Evolutionary conservation across 2,113 vertebrate species (phyloP).

Genomic region (Paramisgurnus dabryanus): DNA sequence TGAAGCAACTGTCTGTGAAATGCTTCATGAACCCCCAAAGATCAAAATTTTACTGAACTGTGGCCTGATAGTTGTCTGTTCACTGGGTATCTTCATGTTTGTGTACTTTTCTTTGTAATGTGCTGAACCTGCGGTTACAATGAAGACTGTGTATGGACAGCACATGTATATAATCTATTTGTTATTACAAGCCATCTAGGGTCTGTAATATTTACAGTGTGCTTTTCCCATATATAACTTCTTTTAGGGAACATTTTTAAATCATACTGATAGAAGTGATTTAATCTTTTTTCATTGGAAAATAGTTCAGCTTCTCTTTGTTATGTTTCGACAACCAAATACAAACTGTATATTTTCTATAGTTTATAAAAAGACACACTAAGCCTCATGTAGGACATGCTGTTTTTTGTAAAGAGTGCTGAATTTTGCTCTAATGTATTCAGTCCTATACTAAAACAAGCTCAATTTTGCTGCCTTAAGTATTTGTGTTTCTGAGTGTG

Average conservation of each 20-base stretch:
- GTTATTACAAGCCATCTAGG: constrained; percentile 43
- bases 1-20: constrained; percentile 78
- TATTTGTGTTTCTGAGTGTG: constrained; percentile 21
- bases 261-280: constrained; percentile 10
- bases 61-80: constrained; percentile 85
- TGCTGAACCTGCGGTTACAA: background rate
- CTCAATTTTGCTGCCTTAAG: background rate
- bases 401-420: constrained; percentile 43
- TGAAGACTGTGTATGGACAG: constrained; percentile 16
- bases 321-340: constrained; percentile 38
- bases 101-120: constrained; percentile 93
- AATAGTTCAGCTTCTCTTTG: constrained; percentile 4
- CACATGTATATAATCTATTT: constrained; percentile 54
- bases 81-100: constrained; percentile 93
- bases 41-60: constrained; percentile 85
- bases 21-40: constrained; percentile 90
- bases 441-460: constrained; percentile 41
- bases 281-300: constrained; percentile 8
- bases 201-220: constrained; percentile 76
- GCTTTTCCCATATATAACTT: constrained; percentile 58
- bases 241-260: constrained; percentile 54
- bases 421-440: constrained; percentile 66
- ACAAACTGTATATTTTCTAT: constrained; percentile 7
- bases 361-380: background rate
- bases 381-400: constrained; percentile 46